Percentiles rank a stretch among this genome's conserved stretches.
These are phyloP conservation scores for Drosophila nigrodunni DNA, from an alignment of 1,140 invertebrate genomes.

Conservation along the genomic window DNA sequence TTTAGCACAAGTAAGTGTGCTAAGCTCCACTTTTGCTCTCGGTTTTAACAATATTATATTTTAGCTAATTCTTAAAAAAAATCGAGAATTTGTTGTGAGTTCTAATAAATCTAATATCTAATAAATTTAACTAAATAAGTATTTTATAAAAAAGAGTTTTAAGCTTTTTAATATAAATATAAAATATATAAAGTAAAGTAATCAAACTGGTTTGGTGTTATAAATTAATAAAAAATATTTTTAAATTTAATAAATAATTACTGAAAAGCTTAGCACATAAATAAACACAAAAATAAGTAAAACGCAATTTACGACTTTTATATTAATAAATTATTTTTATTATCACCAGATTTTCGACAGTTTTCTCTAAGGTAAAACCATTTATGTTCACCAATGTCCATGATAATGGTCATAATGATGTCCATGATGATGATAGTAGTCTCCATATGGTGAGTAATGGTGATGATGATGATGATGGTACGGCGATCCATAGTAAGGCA, in stretches of 20 bases:
- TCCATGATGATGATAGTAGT: conserved; percentile 26
- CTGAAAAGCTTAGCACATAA: background rate
- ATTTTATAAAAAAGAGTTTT: too few species aligned
- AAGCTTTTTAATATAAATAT: too few species aligned
- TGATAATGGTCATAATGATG: conserved; percentile 36
- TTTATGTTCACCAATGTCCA: conserved; percentile 33
- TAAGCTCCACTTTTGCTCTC: background rate
- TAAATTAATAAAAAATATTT: background rate
- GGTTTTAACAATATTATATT: too few species aligned
- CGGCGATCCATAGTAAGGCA: conserved; percentile 28
- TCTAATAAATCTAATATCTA: too few species aligned
- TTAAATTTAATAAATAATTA: conserved; percentile 3
- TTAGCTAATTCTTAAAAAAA: too few species aligned
- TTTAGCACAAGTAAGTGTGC: background rate
- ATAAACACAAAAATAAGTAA: conserved; percentile 12
- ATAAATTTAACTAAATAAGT: too few species aligned
- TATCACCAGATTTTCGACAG: conserved; percentile 24
- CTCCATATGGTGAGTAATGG: conserved; percentile 17
- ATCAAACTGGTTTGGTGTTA: too few species aligned
- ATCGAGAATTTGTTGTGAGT: too few species aligned
- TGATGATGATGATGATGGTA: conserved; percentile 26
- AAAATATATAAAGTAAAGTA: too few species aligned
- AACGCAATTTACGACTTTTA: conserved; percentile 21
- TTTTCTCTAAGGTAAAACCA: background rate
- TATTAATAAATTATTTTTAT: conserved; percentile 10